Conservation (phyloP, 2,113 vertebrate species). For the Anolis carolinensis region DNA sequence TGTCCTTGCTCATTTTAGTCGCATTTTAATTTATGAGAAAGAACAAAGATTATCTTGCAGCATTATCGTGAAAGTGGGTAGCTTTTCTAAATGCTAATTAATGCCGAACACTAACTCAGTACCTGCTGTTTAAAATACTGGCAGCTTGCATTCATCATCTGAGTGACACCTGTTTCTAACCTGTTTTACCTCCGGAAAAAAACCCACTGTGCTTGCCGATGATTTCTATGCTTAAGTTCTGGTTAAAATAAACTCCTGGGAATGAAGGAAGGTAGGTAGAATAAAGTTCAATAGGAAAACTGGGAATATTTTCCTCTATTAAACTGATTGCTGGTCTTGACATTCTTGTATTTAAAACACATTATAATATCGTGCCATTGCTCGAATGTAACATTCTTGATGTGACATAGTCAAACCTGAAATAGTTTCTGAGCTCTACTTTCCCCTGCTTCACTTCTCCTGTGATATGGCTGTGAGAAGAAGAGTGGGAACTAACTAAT, state of each 20-base stretch:
- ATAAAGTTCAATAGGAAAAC: slow-evolving; percentile 2
- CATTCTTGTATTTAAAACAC: background rate
- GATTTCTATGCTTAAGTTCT: slow-evolving; percentile 43
- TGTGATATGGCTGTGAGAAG: background rate
- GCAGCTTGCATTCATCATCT: slow-evolving; percentile 79
- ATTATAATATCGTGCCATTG: background rate
- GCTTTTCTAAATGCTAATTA: slow-evolving; percentile 78
- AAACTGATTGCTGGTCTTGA: slow-evolving; percentile 45
- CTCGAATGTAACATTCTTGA: background rate
- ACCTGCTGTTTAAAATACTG: slow-evolving; percentile 77
- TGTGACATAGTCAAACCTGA: background rate
- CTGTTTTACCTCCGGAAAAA: slow-evolving; percentile 67
- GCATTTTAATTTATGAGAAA: slow-evolving; percentile 68
- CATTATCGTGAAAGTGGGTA: slow-evolving; percentile 56
- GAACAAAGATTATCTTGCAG: slow-evolving; percentile 65
- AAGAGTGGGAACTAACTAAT: background rate
- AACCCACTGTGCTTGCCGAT: slow-evolving; percentile 66
- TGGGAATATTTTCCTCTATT: slow-evolving; percentile 32
- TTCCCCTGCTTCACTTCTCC: background rate
- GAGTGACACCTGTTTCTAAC: slow-evolving; percentile 78
- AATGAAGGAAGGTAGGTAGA: background rate
- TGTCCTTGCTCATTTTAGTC: slow-evolving; percentile 63
- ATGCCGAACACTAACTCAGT: slow-evolving; percentile 72
- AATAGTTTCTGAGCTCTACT: too few relatives aligned
- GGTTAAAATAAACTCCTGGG: slow-evolving; percentile 33